These are phyloP conservation scores for Trematocara macrostoma DNA, from an alignment of 2,113 vertebrate genomes.

Conservation along the genomic window DNA sequence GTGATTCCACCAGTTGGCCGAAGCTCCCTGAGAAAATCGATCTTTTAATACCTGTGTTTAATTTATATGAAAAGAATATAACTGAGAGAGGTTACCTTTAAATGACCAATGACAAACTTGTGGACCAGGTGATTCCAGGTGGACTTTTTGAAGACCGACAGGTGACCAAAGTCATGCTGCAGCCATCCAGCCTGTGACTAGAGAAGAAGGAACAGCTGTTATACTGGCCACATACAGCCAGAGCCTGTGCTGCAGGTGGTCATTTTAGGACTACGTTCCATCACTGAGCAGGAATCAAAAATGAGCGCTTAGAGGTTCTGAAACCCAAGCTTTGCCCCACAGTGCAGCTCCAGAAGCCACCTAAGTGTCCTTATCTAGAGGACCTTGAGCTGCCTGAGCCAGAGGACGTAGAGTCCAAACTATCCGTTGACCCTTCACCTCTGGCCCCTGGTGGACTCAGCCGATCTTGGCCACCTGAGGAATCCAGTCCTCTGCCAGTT, in stretches of 20 bases:
- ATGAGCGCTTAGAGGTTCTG: background rate
- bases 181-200: slow-evolving; percentile 93
- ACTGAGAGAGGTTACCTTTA: slow-evolving; percentile 76
- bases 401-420: background rate
- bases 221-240: background rate
- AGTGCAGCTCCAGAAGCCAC: background rate
- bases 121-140: slow-evolving; percentile 86
- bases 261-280: background rate
- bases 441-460: background rate
- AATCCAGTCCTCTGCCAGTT: background rate
- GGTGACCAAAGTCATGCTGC: slow-evolving; percentile 94
- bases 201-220: background rate
- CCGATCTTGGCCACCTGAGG: background rate
- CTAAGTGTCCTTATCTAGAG: background rate
- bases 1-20: slow-evolving; percentile 92
- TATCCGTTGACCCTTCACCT: background rate
- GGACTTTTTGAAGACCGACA: slow-evolving; percentile 89
- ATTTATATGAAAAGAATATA: background rate
- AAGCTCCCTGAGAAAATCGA: slow-evolving; percentile 79
- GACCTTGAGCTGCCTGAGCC: background rate
- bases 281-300: background rate
- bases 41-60: background rate
- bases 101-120: slow-evolving; percentile 89
- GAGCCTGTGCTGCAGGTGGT: background rate
- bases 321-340: background rate